phyloP scores from a whole-genome alignment of 1,140 invertebrate species.

The Micrasema longulum region DNA sequence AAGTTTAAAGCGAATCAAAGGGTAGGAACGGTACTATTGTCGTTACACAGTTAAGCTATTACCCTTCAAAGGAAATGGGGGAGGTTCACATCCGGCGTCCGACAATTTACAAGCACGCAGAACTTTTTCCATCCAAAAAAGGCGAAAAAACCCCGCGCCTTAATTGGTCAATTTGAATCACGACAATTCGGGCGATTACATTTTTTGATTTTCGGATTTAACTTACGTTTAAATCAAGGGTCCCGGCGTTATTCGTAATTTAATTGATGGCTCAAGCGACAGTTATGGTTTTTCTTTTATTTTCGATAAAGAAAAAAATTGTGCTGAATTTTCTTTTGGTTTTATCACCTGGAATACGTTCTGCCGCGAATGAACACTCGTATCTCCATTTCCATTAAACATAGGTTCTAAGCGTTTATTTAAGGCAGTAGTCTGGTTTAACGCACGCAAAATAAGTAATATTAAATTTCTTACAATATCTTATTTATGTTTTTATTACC shows the following conservation, averaged over 20 bases:
- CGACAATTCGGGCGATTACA: neutral
- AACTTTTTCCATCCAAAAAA: conserved; percentile 9
- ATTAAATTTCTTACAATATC: no score
- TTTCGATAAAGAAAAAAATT: no score
- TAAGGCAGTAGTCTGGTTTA: no score
- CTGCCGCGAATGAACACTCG: no score
- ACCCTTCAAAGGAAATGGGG: conserved; percentile 18
- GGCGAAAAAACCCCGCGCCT: neutral
- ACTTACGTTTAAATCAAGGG: neutral
- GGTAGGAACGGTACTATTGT: neutral
- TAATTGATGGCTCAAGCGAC: conserved; percentile 7
- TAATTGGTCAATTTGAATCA: conserved; percentile 35
- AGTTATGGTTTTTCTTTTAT: neutral
- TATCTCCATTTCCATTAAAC: no score
- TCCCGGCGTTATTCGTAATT: neutral
- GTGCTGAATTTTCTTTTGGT: no score
- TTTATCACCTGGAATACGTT: no score
- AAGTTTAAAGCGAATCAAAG: conserved; percentile 15
- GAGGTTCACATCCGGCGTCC: conserved; percentile 24
- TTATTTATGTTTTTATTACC: no score
- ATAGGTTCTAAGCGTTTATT: no score
- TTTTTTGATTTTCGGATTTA: neutral
- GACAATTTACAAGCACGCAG: conserved; percentile 26
- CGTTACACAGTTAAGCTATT: conserved; percentile 20
- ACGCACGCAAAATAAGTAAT: no score